Conservation (phyloP, 2,113 vertebrate species). For the Scomber colias region DNA sequence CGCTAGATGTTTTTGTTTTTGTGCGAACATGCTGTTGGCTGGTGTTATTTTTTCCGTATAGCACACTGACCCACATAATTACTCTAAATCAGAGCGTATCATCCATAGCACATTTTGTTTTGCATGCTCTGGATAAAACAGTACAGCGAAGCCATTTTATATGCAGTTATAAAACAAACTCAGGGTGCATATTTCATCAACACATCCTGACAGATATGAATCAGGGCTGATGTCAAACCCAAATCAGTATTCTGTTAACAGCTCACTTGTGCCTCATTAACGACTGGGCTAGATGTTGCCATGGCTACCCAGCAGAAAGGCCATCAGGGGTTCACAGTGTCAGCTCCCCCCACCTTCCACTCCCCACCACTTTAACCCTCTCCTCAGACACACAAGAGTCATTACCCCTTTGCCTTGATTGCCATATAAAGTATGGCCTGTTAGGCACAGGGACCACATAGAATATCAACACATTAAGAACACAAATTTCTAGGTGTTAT, state of each 20-base stretch:
- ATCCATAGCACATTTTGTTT: conserved; percentile 31
- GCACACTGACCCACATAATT: conserved; percentile 18
- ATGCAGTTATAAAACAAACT: conserved; percentile 35
- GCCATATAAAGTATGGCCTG: conserved; percentile 35
- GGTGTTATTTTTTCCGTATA: not conserved
- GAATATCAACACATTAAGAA: conserved; percentile 37
- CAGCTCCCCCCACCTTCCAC: conserved; percentile 50
- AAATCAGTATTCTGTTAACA: conserved; percentile 82
- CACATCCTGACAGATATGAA: conserved; percentile 67
- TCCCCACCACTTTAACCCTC: conserved; percentile 68
- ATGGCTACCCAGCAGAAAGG: conserved; percentile 77
- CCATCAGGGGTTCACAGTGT: conserved; percentile 76
- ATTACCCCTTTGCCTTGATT: conserved; percentile 64
- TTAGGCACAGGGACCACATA: conserved; percentile 14
- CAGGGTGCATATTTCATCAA: conserved; percentile 57
- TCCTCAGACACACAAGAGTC: conserved; percentile 65
- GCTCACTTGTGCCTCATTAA: conserved; percentile 81
- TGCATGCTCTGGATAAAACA: conserved; percentile 11
- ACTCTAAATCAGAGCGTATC: not conserved
- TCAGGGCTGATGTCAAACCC: conserved; percentile 69
- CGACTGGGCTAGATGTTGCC: conserved; percentile 73
- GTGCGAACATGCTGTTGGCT: not conserved
- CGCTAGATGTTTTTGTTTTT: conserved; percentile 18
- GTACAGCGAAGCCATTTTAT: conserved; percentile 21
- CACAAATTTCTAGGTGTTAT: conserved; percentile 10